Base-by-base conservation (phyloP, 2,113 vertebrate genomes). In the Boleophthalmus pectinirostris region DNA sequence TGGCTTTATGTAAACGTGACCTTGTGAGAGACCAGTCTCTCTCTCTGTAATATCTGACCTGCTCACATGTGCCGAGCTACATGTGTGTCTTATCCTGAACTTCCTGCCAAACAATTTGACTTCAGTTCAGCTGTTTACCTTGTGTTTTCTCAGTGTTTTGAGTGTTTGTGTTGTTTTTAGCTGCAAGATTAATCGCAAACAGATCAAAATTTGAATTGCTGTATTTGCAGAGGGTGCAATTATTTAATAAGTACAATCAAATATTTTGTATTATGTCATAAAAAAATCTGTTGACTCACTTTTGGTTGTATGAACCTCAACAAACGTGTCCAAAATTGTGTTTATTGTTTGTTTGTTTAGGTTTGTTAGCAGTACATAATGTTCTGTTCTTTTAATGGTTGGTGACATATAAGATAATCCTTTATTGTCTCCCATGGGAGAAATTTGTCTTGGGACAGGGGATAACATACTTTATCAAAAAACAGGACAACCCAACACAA, bases 1-100 rank as follows among this genome's bases (percentile, higher is more conserved):
- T 66, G 9, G 47, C 45, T 54, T 3, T 64, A 66, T 69, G 76
- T 82, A 84, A 87, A 88, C 79, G 75, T 63, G 66, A 74, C 78
- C 82, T 79, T 82, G 70, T 69, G 25, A 18, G n/a, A 11, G 1
- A 67, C 71, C 74, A 71, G 66, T 33, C 65, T 29, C 2, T 29
- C 8, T 0, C n/a, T 54, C 56, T 18, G 68, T 76, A 77, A 87
- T 83, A 24, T 45, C 35, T 35, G 76, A 70, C 78, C 35, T 20
- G 81, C 75, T 58, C 66, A 20, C 16, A 51, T 11, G 56, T 25
- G 51, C 56, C 38, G 49, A 53, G 38, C 45, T 10, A 16, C 38
- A n/a, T 18, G 61, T 21, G 20, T 35, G n/a, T 64, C 58, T 25
- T 58, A 64, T n/a, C 29, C 33, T 38, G 18, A 57, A 65, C 63